These are phyloP conservation scores for Tyrannus savana DNA, from an alignment of 2,113 vertebrate species.

Conservation along the genomic window DNA sequence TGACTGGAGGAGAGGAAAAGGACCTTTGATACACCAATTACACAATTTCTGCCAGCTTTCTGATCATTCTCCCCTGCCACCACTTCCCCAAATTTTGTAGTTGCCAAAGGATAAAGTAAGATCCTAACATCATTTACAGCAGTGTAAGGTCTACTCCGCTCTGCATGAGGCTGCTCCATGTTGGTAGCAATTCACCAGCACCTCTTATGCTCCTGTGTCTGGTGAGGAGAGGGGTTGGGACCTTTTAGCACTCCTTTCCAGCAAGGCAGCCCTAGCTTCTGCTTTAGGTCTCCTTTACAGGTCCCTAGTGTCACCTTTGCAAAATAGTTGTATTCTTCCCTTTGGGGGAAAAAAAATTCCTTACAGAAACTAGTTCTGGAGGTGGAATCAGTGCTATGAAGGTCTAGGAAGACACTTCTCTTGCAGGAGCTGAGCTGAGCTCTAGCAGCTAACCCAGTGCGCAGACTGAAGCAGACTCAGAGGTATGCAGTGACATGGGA, in stretches of 20 bases:
- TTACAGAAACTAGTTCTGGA: neutral
- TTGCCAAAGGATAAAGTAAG: neutral
- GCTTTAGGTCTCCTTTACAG: neutral
- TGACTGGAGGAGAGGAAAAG: neutral
- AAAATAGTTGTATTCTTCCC: neutral
- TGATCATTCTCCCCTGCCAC: neutral
- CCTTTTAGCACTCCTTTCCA: neutral
- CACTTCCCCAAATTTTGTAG: neutral
- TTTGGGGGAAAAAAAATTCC: neutral
- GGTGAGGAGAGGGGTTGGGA: neutral
- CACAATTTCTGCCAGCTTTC: conserved; percentile 11
- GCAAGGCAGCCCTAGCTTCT: neutral
- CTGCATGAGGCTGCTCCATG: neutral
- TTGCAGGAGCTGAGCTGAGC: neutral
- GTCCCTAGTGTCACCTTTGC: neutral
- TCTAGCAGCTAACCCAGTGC: neutral
- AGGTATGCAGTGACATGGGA: neutral
- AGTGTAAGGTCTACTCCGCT: neutral
- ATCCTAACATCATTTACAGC: neutral
- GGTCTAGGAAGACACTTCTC: neutral
- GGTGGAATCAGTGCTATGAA: neutral
- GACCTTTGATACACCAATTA: conserved; percentile 25
- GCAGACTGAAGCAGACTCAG: neutral
- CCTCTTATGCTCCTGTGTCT: neutral
- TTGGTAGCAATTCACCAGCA: neutral